A percentile compares a stretch with the other conserved stretches of the same genome.
Evolutionary conservation across 1,140 invertebrate species (phyloP).

Genomic region (Platyscapa corneri): DNA sequence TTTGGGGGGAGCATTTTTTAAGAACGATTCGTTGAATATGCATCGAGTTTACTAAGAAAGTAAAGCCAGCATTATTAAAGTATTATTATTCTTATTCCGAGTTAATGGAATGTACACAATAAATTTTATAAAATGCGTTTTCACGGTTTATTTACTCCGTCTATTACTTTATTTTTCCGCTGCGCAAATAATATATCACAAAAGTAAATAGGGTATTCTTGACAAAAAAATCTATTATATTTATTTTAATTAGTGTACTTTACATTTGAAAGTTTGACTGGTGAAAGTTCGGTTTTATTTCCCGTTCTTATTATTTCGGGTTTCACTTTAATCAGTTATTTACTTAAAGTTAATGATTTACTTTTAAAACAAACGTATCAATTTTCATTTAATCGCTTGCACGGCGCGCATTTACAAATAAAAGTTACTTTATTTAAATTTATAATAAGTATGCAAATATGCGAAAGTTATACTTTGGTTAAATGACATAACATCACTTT

Average conservation of each 20-base stretch:
- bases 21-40: too few relatives aligned
- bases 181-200: too few relatives aligned
- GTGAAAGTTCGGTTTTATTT: not conserved
- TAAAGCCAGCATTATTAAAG: too few relatives aligned
- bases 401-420: not conserved
- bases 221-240: not conserved
- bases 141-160: too few relatives aligned
- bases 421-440: not conserved
- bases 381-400: not conserved
- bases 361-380: not conserved
- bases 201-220: not conserved
- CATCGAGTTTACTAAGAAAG: too few relatives aligned
- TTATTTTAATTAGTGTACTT: constrained; percentile 17
- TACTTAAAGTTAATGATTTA: constrained; percentile 3
- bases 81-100: too few relatives aligned
- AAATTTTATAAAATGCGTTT: too few relatives aligned
- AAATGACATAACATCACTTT: not conserved
- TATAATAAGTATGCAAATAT: not conserved
- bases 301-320: not conserved
- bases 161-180: too few relatives aligned
- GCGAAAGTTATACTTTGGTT: not conserved
- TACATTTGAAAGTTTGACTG: constrained; percentile 2
- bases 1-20: too few relatives aligned
- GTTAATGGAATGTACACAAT: too few relatives aligned
- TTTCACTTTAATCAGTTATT: not conserved